phyloP scores from a whole-genome alignment of 2,797 vertebrate genomes.

The Cottoperca gobio region DNA sequence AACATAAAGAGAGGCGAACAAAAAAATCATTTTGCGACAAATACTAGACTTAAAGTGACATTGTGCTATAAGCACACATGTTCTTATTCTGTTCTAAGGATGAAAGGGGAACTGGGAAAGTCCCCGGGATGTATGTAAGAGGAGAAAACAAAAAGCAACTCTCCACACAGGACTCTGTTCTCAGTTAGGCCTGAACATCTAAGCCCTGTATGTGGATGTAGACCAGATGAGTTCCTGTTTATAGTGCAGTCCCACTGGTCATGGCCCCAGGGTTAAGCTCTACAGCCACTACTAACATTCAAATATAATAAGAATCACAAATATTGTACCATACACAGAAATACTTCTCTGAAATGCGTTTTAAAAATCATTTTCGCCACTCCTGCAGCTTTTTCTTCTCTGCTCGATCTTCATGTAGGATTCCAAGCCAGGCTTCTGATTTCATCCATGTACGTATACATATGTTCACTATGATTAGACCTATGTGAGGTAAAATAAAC shows the following conservation, averaged over 20 bases:
- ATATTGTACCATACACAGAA: conserved; percentile 71
- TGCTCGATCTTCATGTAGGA: conserved; percentile 40
- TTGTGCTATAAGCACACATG: conserved; percentile 48
- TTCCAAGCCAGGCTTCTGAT: conserved; percentile 34
- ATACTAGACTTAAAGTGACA: conserved; percentile 60
- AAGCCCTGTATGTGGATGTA: conserved; percentile 50
- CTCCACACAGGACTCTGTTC: conserved; percentile 47
- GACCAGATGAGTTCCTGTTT: conserved; percentile 59
- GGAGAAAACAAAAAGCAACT: conserved; percentile 36
- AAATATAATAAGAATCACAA: conserved; percentile 76
- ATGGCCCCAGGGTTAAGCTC: conserved; percentile 57
- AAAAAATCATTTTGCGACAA: conserved; percentile 50
- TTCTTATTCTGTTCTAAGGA: conserved; percentile 55
- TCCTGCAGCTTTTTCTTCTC: conserved; percentile 40
- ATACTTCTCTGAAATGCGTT: conserved; percentile 69
- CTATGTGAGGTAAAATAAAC: conserved; percentile 79
- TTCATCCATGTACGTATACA: conserved; percentile 53
- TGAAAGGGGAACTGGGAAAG: conserved; percentile 49
- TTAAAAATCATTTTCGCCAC: conserved; percentile 53
- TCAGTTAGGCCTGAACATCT: conserved; percentile 41
- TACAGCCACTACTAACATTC: conserved; percentile 75
- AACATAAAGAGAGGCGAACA: conserved; percentile 52
- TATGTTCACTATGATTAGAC: conserved; percentile 69
- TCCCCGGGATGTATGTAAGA: conserved; percentile 51
- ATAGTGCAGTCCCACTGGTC: conserved; percentile 61